A percentile compares a stretch with the other conserved stretches of the same genome.
phyloP scores from a whole-genome alignment of 2,888 invertebrate species.

The Tenthredo mesomela region DNA sequence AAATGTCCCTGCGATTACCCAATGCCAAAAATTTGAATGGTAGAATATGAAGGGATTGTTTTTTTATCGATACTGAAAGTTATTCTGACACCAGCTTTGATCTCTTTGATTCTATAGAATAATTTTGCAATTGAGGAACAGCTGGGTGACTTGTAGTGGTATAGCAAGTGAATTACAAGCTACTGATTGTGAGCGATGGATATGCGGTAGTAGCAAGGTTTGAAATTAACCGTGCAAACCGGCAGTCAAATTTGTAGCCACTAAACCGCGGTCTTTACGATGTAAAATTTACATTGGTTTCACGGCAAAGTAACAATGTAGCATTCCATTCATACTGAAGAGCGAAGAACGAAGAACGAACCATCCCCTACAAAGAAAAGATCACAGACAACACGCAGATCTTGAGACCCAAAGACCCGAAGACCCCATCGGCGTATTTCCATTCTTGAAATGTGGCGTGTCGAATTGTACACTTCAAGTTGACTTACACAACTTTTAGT shows the following conservation, averaged over 20 bases:
- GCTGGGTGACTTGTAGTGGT: not conserved
- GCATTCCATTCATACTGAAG: slow-evolving; percentile 56
- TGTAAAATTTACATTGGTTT: slow-evolving; percentile 73
- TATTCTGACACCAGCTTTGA: not conserved
- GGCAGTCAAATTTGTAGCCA: slow-evolving; percentile 75
- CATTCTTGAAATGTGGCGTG: not conserved
- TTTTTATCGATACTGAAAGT: slow-evolving; percentile 57
- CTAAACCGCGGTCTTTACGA: slow-evolving; percentile 74
- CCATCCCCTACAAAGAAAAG: not conserved
- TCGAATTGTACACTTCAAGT: not conserved
- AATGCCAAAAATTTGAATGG: slow-evolving; percentile 60
- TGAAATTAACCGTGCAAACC: slow-evolving; percentile 66
- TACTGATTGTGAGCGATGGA: not conserved
- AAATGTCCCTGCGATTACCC: slow-evolving; percentile 68
- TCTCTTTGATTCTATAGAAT: not conserved
- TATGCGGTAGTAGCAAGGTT: not conserved
- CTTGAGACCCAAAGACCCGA: slow-evolving; percentile 5
- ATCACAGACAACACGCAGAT: slow-evolving; percentile 43
- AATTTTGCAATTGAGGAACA: slow-evolving; percentile 61
- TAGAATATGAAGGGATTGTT: not conserved
- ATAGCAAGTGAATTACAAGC: not conserved
- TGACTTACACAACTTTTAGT: slow-evolving; percentile 70
- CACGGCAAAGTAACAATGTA: slow-evolving; percentile 74
- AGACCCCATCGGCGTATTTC: not conserved
- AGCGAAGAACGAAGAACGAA: slow-evolving; percentile 6